Evolutionary conservation across 2,888 invertebrate species (phyloP).

Genomic region (Dynastes maya): DNA sequence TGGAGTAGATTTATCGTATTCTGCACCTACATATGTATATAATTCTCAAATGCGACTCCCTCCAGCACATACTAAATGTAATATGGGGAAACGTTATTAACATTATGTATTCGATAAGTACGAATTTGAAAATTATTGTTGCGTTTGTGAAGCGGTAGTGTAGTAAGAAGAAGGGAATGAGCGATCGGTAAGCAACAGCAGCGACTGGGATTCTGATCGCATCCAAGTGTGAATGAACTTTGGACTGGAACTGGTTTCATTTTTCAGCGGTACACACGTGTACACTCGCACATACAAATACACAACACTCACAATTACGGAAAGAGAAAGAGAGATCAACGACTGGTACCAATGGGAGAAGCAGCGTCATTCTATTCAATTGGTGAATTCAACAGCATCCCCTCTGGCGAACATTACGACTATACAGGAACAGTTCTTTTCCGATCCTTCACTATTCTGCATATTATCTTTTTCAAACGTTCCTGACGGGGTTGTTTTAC

Average conservation of each 20-base stretch:
- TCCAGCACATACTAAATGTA: neutral
- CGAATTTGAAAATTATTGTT: conserved; percentile 63
- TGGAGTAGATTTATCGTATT: too few species aligned
- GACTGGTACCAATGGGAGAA: conserved; percentile 9
- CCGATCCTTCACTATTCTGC: neutral
- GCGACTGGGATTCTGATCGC: conserved; percentile 60
- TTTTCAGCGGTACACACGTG: conserved; percentile 64
- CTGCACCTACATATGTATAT: too few species aligned
- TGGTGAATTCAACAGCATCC: conserved; percentile 55
- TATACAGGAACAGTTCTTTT: neutral
- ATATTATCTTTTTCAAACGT: neutral
- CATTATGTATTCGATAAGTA: conserved; percentile 59
- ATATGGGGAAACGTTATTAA: neutral
- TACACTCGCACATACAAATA: conserved; percentile 37
- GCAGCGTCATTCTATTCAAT: conserved; percentile 56
- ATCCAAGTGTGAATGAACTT: conserved; percentile 67
- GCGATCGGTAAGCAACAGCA: conserved; percentile 51
- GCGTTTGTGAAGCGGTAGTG: conserved; percentile 61
- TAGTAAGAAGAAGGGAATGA: conserved; percentile 39
- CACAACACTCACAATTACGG: conserved; percentile 9
- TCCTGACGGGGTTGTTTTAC: neutral
- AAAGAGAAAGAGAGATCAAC: conserved; percentile 32
- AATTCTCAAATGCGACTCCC: too few species aligned
- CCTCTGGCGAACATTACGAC: conserved; percentile 17
- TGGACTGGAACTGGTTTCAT: conserved; percentile 65